These are phyloP conservation scores for Melieria crassipennis DNA, from an alignment of 2,888 invertebrate genomes.

Conservation along the genomic window DNA sequence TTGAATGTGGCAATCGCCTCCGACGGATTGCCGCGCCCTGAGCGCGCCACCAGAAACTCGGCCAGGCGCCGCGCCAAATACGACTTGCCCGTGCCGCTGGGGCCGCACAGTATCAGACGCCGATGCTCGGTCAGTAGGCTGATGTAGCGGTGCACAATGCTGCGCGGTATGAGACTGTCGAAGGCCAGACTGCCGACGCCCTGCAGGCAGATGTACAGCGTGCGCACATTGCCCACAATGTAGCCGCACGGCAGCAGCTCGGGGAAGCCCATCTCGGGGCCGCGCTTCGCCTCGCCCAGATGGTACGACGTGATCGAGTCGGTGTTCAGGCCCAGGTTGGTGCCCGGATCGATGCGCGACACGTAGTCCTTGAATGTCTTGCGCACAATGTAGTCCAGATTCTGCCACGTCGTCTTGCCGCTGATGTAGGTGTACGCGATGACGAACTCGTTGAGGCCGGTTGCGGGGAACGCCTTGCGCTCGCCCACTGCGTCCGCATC, in stretches of 20 bases:
- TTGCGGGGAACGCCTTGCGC: conserved; percentile 69
- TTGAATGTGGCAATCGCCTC: conserved; percentile 95
- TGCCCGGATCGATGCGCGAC: conserved; percentile 90
- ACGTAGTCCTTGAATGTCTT: conserved; percentile 95
- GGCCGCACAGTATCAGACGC: conserved; percentile 94
- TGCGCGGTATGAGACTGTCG: conserved; percentile 95
- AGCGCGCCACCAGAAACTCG: conserved; percentile 88
- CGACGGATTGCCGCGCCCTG: conserved; percentile 82
- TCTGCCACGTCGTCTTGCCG: conserved; percentile 94
- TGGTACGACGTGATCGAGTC: conserved; percentile 95
- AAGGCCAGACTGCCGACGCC: conserved; percentile 89
- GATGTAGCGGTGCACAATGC: conserved; percentile 92
- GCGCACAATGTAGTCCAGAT: conserved; percentile 89
- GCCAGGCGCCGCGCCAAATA: conserved; percentile 94
- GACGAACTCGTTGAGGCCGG: conserved; percentile 77
- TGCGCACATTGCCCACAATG: conserved; percentile 86
- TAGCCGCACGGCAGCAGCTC: conserved; percentile 94
- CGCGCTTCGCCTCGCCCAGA: conserved; percentile 87
- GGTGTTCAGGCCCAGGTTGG: conserved; percentile 82
- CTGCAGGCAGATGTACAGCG: conserved; percentile 89
- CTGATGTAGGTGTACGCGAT: conserved; percentile 91
- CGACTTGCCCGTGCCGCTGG: conserved; percentile 96
- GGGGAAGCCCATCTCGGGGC: conserved; percentile 83
- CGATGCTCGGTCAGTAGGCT: conserved; percentile 91
- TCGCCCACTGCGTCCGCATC: conserved; percentile 56